phyloP scores from a whole-genome alignment of 1,140 invertebrate genomes.

The Drosophila sproati region DNA sequence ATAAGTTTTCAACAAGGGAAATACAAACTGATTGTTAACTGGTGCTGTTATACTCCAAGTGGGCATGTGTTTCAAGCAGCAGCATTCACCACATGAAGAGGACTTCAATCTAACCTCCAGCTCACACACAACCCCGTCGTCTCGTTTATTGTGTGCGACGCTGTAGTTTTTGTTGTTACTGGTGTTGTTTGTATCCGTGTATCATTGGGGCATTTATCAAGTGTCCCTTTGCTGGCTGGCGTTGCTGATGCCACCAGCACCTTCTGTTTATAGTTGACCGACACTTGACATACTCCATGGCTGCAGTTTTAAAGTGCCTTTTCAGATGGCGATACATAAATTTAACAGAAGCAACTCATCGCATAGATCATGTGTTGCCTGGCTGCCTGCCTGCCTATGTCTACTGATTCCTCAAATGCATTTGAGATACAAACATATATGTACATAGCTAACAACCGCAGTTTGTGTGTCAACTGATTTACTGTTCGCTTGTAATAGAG shows the following conservation, averaged over 20 bases:
- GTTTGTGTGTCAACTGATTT: slow-evolving; percentile 8
- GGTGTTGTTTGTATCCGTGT: slow-evolving; percentile 22
- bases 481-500: slow-evolving; percentile 49
- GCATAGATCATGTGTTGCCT: slow-evolving; percentile 54
- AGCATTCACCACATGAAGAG: not conserved
- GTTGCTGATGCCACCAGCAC: slow-evolving; percentile 10
- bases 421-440: slow-evolving; percentile 10
- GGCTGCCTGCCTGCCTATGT: slow-evolving; percentile 5
- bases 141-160: not conserved
- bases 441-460: not conserved
- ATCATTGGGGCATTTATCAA: slow-evolving; percentile 41
- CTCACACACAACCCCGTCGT: not conserved
- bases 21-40: not conserved
- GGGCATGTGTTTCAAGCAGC: slow-evolving; percentile 16
- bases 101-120: slow-evolving; percentile 4
- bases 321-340: slow-evolving; percentile 52
- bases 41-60: slow-evolving; percentile 8
- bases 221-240: slow-evolving; percentile 29
- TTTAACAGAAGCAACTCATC: slow-evolving; percentile 43
- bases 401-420: not conserved
- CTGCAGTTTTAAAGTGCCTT: slow-evolving; percentile 45
- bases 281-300: slow-evolving; percentile 60
- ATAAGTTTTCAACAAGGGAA: not conserved
- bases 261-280: slow-evolving; percentile 61
- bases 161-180: slow-evolving; percentile 7